Evolutionary conservation across 2,797 vertebrate genomes (phyloP).

Genomic region (Sus cebifrons): DNA sequence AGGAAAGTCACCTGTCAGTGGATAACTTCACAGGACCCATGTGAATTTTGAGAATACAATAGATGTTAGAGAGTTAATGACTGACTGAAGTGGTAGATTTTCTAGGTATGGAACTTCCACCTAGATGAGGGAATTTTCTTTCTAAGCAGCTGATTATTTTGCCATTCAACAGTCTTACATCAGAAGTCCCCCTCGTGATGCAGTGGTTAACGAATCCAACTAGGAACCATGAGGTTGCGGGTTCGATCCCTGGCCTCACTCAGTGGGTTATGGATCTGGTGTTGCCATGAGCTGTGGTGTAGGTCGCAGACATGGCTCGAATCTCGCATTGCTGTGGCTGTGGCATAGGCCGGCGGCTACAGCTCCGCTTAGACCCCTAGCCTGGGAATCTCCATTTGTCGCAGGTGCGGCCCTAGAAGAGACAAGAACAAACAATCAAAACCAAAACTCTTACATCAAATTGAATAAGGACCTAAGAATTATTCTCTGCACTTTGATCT

Average conservation of each 20-base stretch:
- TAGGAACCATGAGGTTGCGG: no score
- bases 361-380: no score
- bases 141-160: constrained; percentile 61
- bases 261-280: no score
- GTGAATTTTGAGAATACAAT: constrained; percentile 27
- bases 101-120: neutral
- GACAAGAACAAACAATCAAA: no score
- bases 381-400: no score
- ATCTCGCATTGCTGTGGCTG: no score
- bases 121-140: neutral
- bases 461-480: constrained; percentile 51
- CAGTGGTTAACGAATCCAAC: no score
- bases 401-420: no score
- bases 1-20: constrained; percentile 45
- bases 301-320: no score
- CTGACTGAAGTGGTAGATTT: constrained; percentile 38
- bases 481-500: constrained; percentile 70
- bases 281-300: no score
- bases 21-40: neutral
- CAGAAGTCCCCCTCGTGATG: neutral
- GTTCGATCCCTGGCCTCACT: no score
- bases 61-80: constrained; percentile 9
- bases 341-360: no score
- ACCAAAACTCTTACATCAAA: constrained; percentile 24
- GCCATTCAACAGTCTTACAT: constrained; percentile 32